Evolutionary conservation across 1,140 invertebrate species (phyloP), one percentile per base, ranked within the genome.

Genomic region (Drosophila pruinosa): DNA sequence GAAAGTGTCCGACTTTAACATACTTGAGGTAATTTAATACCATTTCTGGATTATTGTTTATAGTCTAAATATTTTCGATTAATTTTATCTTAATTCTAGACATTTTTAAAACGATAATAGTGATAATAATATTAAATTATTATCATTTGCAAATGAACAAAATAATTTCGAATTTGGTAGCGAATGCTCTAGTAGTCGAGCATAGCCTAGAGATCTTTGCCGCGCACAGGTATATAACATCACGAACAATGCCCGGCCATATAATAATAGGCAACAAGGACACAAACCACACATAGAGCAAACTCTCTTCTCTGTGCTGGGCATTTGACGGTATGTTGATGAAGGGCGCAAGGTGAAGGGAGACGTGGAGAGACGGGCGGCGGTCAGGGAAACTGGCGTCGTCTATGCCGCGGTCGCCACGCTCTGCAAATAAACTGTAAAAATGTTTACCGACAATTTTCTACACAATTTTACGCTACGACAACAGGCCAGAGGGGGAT

Each of bases 391-490:
- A n/a, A n/a, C n/a, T n/a, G 56, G 47, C 54, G 53, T 38, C 65
- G 67, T 59, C 72, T 39, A 15, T 38, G 52, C 64, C 57, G 78
- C 78, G 64, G 58, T 72, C 68, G 67, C 72, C 72, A 70, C 62
- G 61, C 72, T 71, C 54, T 57, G 63, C 82, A 88, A 86, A 86
- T 88, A 86, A 86, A 88, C 78, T 88, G 82, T 86, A 86, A 86
- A 86, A 86, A 86, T 86, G 82, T 86, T 86, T 86, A 88, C 82
- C 82, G 82, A 86, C 82, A 86, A 86, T 86, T 86, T 86, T 86
- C 82, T 86, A 88, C 82, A 88, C 82, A 86, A 88, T 86, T 86
- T 88, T 86, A 88, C 80, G 74, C 82, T 61, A 31, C 52, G 68
- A 72, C 52, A 53, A 4, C 15, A 14, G 12, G 24, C 10, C 3